These are phyloP conservation scores for Oryctes rhinoceros DNA, from an alignment of 1,140 invertebrate genomes.

Conservation along the genomic window DNA sequence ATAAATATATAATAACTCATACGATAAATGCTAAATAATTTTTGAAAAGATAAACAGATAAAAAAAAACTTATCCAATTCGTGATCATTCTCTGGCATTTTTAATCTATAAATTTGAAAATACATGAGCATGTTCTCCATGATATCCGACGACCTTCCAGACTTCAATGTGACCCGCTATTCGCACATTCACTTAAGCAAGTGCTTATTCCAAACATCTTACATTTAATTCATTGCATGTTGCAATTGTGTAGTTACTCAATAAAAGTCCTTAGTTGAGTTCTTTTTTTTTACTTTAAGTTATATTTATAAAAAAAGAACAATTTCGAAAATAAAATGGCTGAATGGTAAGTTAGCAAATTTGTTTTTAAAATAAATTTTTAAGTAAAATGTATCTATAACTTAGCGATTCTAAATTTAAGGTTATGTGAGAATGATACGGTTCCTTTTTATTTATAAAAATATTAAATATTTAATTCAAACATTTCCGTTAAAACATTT, in stretches of 20 bases:
- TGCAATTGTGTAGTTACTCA: too few relatives aligned
- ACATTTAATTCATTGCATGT: too few relatives aligned
- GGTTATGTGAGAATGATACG: background rate
- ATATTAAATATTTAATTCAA: background rate
- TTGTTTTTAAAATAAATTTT: background rate
- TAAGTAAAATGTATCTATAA: too few relatives aligned
- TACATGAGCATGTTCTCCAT: background rate
- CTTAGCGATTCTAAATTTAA: background rate
- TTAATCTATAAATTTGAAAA: background rate
- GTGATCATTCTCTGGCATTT: background rate
- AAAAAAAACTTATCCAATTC: background rate
- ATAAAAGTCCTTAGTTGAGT: too few relatives aligned
- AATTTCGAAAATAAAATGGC: background rate
- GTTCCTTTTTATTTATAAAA: background rate
- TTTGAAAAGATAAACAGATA: background rate
- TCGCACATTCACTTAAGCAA: background rate
- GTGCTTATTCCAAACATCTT: background rate
- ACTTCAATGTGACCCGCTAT: constrained; percentile 16
- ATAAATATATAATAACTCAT: background rate
- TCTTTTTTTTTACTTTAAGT: too few relatives aligned
- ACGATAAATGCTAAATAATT: background rate
- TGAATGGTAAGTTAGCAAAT: background rate
- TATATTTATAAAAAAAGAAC: too few relatives aligned
- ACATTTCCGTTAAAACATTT: too few relatives aligned
- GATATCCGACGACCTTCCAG: constrained; percentile 1